phyloP scores from a whole-genome alignment of 2,888 invertebrate genomes.

The Drosophila austrosaltans region DNA sequence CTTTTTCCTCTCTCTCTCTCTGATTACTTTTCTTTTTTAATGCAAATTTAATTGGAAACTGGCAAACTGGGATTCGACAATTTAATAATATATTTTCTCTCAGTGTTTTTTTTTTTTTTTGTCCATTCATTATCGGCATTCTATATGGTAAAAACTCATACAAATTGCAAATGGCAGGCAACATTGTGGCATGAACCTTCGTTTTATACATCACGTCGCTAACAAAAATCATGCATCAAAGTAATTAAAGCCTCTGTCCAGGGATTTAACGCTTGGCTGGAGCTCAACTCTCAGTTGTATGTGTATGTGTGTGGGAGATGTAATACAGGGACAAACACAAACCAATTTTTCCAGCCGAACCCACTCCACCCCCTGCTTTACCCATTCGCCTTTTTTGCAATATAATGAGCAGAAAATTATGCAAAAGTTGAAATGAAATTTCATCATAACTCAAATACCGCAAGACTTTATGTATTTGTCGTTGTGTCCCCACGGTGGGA shows the following conservation, averaged over 20 bases:
- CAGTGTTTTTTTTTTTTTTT: neutral
- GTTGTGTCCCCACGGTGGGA: constrained; percentile 12
- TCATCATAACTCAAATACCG: constrained; percentile 59
- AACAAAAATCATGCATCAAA: constrained; percentile 73
- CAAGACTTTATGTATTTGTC: constrained; percentile 46
- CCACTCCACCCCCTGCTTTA: neutral
- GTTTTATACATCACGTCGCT: constrained; percentile 21
- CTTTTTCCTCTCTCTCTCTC: no score
- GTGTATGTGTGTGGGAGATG: neutral
- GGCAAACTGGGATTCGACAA: no score
- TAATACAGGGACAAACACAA: constrained; percentile 22
- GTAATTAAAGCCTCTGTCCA: constrained; percentile 70
- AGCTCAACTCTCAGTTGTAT: constrained; percentile 14
- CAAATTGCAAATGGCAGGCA: constrained; percentile 65
- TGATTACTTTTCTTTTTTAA: no score
- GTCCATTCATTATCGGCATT: constrained; percentile 6
- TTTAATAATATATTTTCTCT: neutral
- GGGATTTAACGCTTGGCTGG: constrained; percentile 61
- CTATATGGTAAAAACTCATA: constrained; percentile 4
- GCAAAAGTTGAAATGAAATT: constrained; percentile 76
- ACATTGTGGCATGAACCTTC: constrained; percentile 32
- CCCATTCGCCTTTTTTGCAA: neutral
- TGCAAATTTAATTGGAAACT: no score
- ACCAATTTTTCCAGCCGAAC: constrained; percentile 11
- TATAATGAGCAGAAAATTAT: constrained; percentile 74